Conservation (phyloP, 1,140 invertebrate species). For the Aphidius gifuensis region DNA sequence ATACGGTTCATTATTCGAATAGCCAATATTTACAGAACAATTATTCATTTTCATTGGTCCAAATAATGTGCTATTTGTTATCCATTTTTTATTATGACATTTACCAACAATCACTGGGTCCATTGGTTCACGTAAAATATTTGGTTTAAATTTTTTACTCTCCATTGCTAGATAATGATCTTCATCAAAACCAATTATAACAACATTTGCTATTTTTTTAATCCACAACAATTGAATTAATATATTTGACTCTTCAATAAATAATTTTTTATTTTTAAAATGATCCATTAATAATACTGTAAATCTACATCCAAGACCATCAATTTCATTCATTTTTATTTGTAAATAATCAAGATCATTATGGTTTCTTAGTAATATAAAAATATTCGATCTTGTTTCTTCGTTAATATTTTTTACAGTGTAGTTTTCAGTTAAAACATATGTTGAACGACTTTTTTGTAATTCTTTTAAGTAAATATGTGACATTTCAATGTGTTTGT, state of each 20-base stretch:
- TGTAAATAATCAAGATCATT: conserved; percentile 16
- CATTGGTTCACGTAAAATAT: conserved; percentile 23
- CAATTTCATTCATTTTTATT: conserved; percentile 26
- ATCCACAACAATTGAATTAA: conserved; percentile 33
- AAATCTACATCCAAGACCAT: conserved; percentile 33
- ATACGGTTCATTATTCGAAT: conserved; percentile 34
- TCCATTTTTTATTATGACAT: conserved; percentile 25
- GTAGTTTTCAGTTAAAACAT: conserved; percentile 21
- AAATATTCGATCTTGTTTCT: no score
- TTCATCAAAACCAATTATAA: conserved; percentile 31
- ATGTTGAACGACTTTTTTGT: conserved; percentile 17
- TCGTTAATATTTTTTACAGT: no score
- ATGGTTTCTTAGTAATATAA: conserved; percentile 33
- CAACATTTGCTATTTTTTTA: conserved; percentile 27
- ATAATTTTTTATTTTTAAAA: conserved; percentile 29
- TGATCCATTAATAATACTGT: conserved; percentile 23
- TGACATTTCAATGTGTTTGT: conserved; percentile 6
- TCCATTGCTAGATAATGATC: conserved; percentile 30
- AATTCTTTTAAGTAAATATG: conserved; percentile 19
- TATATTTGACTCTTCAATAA: conserved; percentile 24
- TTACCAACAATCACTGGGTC: conserved; percentile 26
- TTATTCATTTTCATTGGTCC: conserved; percentile 24
- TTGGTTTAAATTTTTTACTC: conserved; percentile 27
- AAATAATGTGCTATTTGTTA: conserved; percentile 14
- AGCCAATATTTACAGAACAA: conserved; percentile 29